phyloP scores from a whole-genome alignment of 2,113 vertebrate species.

The Pyrgilauda ruficollis region DNA sequence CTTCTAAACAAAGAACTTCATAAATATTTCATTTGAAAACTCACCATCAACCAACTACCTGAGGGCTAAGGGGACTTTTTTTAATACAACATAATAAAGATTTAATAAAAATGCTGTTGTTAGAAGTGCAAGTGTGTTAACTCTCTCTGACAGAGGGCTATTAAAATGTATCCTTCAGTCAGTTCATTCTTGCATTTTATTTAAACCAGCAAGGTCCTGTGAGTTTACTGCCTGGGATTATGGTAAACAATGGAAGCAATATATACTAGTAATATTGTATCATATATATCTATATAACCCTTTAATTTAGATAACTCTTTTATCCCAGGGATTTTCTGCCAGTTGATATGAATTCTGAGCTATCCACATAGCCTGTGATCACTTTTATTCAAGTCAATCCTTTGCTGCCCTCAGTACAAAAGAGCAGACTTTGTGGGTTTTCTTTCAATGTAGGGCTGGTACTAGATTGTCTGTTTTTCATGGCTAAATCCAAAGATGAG shows the following conservation, averaged over 20 bases:
- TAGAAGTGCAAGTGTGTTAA: slow-evolving; percentile 65
- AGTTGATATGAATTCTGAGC: neutral
- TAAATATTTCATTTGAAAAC: slow-evolving; percentile 67
- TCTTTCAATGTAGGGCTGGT: neutral
- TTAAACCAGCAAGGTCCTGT: slow-evolving; percentile 40
- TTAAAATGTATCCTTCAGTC: slow-evolving; percentile 50
- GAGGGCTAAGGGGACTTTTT: slow-evolving; percentile 48
- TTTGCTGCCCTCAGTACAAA: neutral
- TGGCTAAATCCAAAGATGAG: neutral
- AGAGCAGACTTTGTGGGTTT: neutral
- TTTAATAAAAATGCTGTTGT: slow-evolving; percentile 54
- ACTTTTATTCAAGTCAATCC: neutral
- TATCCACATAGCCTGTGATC: neutral
- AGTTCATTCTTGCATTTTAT: slow-evolving; percentile 42
- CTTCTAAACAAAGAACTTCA: slow-evolving; percentile 67
- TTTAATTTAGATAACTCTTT: slow-evolving; percentile 13
- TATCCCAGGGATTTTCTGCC: neutral
- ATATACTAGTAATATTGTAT: slow-evolving; percentile 3
- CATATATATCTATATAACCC: neutral
- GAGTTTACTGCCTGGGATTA: slow-evolving; percentile 22
- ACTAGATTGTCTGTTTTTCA: neutral
- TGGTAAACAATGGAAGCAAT: slow-evolving; percentile 34
- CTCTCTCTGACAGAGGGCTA: slow-evolving; percentile 32
- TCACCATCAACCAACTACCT: slow-evolving; percentile 58
- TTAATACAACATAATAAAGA: slow-evolving; percentile 54